These are phyloP conservation scores for Chloroclystis v-ata DNA, from an alignment of 2,888 invertebrate genomes.

Conservation along the genomic window DNA sequence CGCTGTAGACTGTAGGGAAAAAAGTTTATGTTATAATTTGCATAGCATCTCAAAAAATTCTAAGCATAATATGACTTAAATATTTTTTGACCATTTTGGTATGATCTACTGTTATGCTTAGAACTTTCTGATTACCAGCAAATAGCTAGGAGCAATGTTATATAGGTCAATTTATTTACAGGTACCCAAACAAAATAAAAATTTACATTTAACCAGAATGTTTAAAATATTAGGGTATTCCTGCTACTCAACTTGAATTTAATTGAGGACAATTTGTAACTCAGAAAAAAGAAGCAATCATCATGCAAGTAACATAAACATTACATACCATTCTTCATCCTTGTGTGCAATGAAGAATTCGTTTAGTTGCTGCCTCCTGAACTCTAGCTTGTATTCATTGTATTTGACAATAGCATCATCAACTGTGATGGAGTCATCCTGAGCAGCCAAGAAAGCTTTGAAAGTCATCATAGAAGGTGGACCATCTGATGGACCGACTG, in stretches of 20 bases:
- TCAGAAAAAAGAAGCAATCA: constrained; percentile 19
- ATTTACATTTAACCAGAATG: too few relatives aligned
- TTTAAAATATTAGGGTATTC: neutral
- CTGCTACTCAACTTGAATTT: neutral
- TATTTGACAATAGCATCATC: constrained; percentile 97
- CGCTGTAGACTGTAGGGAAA: constrained; percentile 79
- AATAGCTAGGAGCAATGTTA: constrained; percentile 46
- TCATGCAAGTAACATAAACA: constrained; percentile 13
- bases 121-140: constrained; percentile 67
- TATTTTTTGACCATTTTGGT: constrained; percentile 4
- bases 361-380: constrained; percentile 96
- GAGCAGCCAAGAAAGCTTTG: constrained; percentile 96
- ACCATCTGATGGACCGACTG: constrained; percentile 74
- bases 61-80: constrained; percentile 48
- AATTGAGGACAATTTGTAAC: constrained; percentile 5
- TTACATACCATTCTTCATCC: constrained; percentile 99
- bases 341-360: constrained; percentile 99
- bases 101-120: constrained; percentile 46
- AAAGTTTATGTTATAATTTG: constrained; percentile 74
- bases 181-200: neutral
- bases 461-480: constrained; percentile 98
- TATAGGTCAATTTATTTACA: constrained; percentile 9
- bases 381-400: constrained; percentile 98
- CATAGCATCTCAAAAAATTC: constrained; percentile 63
- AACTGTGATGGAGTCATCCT: constrained; percentile 98